Percentiles rank a stretch among this genome's conserved stretches.
These are phyloP conservation scores for Apocheima hispidaria DNA, from an alignment of 2,888 invertebrate species.

Conservation along the genomic window DNA sequence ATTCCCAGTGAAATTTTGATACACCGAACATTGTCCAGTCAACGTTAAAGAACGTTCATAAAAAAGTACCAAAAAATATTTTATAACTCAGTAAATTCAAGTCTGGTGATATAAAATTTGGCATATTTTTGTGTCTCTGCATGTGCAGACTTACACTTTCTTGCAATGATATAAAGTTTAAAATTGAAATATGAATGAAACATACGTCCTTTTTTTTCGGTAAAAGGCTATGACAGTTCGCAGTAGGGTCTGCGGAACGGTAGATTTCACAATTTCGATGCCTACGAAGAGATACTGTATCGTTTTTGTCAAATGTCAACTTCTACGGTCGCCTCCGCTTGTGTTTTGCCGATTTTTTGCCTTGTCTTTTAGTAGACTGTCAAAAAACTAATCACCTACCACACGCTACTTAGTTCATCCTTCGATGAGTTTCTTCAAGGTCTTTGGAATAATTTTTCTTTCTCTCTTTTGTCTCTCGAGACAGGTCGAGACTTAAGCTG, in stretches of 20 bases:
- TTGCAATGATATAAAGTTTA: slow-evolving; percentile 33
- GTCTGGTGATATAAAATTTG: slow-evolving; percentile 74
- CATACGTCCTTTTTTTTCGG: slow-evolving; percentile 52
- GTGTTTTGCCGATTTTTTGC: slow-evolving; percentile 54
- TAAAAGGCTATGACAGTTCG: slow-evolving; percentile 83
- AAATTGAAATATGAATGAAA: slow-evolving; percentile 39
- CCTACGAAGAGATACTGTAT: slow-evolving; percentile 68
- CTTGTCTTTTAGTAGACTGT: slow-evolving; percentile 25
- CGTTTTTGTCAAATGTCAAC: slow-evolving; percentile 86
- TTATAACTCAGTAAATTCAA: slow-evolving; percentile 79
- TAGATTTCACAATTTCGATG: slow-evolving; percentile 82
- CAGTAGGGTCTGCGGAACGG: slow-evolving; percentile 80
- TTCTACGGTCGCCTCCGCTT: slow-evolving; percentile 76
- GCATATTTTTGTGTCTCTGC: slow-evolving; percentile 34
- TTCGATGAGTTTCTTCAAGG: slow-evolving; percentile 54
- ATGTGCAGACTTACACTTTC: slow-evolving; percentile 29
- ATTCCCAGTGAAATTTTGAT: slow-evolving; percentile 23
- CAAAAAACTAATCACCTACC: slow-evolving; percentile 36
- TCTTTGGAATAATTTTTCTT: slow-evolving; percentile 14
- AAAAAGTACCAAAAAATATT: slow-evolving; percentile 64
- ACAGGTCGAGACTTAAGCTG: too few relatives aligned
- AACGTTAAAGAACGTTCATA: slow-evolving; percentile 49
- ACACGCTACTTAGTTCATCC: slow-evolving; percentile 47
- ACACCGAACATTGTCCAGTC: slow-evolving; percentile 43
- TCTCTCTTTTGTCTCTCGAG: too few relatives aligned